Conservation (phyloP, 2,888 invertebrate species). For the Stratiomys singularior region DNA sequence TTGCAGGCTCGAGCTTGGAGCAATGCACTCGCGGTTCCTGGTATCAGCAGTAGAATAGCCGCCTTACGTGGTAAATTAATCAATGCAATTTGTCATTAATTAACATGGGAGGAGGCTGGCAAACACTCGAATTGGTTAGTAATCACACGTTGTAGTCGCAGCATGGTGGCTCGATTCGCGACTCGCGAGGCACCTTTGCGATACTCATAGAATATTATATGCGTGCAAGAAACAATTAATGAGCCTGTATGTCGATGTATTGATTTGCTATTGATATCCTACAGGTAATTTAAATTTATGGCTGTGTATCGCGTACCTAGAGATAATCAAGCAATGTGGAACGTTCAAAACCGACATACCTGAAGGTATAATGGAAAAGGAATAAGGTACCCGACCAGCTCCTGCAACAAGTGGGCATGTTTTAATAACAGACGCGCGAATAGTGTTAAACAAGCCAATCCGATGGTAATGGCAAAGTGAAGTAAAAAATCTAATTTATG, state of each 20-base stretch:
- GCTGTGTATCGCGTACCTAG: neutral
- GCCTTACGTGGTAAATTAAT: conserved; percentile 50
- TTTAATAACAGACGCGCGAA: too few species aligned
- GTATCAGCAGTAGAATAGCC: conserved; percentile 14
- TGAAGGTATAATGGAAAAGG: too few species aligned
- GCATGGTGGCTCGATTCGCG: neutral
- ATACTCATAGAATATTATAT: conserved; percentile 22
- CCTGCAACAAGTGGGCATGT: too few species aligned
- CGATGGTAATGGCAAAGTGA: too few species aligned
- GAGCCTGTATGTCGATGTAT: neutral
- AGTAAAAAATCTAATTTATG: too few species aligned
- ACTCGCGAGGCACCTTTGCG: too few species aligned
- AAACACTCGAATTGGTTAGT: neutral
- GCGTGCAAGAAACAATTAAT: conserved; percentile 30
- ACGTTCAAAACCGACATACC: neutral
- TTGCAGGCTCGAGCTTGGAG: conserved; percentile 1
- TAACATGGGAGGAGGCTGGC: conserved; percentile 43
- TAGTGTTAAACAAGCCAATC: too few species aligned
- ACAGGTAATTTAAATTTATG: neutral
- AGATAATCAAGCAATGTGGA: neutral
- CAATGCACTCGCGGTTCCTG: conserved; percentile 24
- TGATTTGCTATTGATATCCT: conserved; percentile 23
- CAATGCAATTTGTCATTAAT: conserved; percentile 52
- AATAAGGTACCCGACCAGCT: too few species aligned
- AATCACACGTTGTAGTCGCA: neutral